Percentiles rank a stretch among this genome's conserved stretches.
phyloP scores from a whole-genome alignment of 1,140 invertebrate genomes.

The Adelges cooleyi region DNA sequence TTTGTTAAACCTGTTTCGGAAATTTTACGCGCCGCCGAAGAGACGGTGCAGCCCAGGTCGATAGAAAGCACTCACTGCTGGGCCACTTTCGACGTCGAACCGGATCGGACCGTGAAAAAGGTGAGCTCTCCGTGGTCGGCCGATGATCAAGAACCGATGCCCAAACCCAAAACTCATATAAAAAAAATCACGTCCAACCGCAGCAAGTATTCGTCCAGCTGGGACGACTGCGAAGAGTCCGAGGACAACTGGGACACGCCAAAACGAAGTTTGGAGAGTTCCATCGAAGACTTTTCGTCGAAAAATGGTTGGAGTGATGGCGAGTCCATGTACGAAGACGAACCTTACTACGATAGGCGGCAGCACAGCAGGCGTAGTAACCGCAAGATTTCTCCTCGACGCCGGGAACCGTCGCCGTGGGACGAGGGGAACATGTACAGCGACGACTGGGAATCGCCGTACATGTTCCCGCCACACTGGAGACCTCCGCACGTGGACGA shows the following conservation, averaged over 20 bases:
- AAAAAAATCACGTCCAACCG: slow-evolving; percentile 34
- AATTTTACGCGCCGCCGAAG: neutral
- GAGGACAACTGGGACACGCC: slow-evolving; percentile 35
- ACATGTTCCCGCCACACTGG: slow-evolving; percentile 12
- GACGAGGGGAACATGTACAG: slow-evolving; percentile 45
- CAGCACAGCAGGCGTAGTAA: slow-evolving; percentile 1
- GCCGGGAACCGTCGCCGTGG: slow-evolving; percentile 46
- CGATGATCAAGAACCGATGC: slow-evolving; percentile 46
- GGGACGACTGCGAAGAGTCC: slow-evolving; percentile 34
- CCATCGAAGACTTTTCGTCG: slow-evolving; percentile 33
- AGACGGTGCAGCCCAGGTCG: neutral
- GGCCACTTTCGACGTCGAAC: slow-evolving; percentile 15
- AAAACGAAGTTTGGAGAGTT: slow-evolving; percentile 31
- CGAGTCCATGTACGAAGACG: slow-evolving; percentile 36
- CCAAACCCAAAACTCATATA: slow-evolving; percentile 31
- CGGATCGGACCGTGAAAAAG: neutral
- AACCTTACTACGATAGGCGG: slow-evolving; percentile 17
- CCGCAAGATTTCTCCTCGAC: slow-evolving; percentile 24
- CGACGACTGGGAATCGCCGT: slow-evolving; percentile 4
- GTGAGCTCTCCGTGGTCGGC: slow-evolving; percentile 61
- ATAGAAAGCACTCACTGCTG: slow-evolving; percentile 9
- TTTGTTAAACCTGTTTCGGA: neutral
- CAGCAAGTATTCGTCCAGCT: slow-evolving; percentile 38
- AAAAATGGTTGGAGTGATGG: slow-evolving; percentile 38
- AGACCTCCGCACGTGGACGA: slow-evolving; percentile 13